Evolutionary conservation across 2,888 invertebrate species (phyloP).

Genomic region (Ligdia adustata): DNA sequence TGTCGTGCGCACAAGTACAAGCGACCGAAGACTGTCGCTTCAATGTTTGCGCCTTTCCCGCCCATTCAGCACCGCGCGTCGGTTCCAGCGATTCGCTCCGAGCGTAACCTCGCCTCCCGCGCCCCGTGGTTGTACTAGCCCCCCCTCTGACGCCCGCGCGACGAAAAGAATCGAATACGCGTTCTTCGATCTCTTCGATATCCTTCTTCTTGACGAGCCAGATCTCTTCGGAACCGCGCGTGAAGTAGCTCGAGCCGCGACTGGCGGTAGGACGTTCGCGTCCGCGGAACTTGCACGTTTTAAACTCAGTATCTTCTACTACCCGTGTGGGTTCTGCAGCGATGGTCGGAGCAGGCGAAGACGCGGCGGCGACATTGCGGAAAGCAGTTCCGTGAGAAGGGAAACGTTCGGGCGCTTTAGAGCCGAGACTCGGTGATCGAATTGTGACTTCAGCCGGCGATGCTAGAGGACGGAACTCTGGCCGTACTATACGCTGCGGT

Average conservation of each 20-base stretch:
- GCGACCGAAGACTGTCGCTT: slow-evolving; percentile 75
- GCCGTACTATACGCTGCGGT: slow-evolving; percentile 74
- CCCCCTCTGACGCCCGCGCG: slow-evolving; percentile 59
- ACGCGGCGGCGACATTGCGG: slow-evolving; percentile 72
- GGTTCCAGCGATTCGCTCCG: slow-evolving; percentile 76
- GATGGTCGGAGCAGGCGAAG: slow-evolving; percentile 43
- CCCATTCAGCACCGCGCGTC: slow-evolving; percentile 53
- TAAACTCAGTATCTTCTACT: slow-evolving; percentile 64
- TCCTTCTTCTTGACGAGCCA: slow-evolving; percentile 82
- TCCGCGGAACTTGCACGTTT: slow-evolving; percentile 67
- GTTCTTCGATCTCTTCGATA: slow-evolving; percentile 76
- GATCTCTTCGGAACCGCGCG: slow-evolving; percentile 76
- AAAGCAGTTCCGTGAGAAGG: slow-evolving; percentile 78
- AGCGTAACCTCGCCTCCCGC: slow-evolving; percentile 68
- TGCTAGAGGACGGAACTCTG: slow-evolving; percentile 73
- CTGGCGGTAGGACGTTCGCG: slow-evolving; percentile 73
- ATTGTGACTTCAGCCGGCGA: slow-evolving; percentile 72
- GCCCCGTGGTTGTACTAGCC: slow-evolving; percentile 39
- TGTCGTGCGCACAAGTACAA: slow-evolving; percentile 77
- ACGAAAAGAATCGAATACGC: slow-evolving; percentile 73
- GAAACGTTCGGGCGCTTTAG: slow-evolving; percentile 71
- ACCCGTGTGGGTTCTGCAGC: slow-evolving; percentile 46
- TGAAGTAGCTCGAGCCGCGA: slow-evolving; percentile 77
- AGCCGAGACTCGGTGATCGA: slow-evolving; percentile 73
- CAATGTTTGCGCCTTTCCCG: slow-evolving; percentile 64